Evolutionary conservation across 2,888 invertebrate species (phyloP), one percentile per base, ranked within the genome.

Genomic region (Podotricha telesiphe): DNA sequence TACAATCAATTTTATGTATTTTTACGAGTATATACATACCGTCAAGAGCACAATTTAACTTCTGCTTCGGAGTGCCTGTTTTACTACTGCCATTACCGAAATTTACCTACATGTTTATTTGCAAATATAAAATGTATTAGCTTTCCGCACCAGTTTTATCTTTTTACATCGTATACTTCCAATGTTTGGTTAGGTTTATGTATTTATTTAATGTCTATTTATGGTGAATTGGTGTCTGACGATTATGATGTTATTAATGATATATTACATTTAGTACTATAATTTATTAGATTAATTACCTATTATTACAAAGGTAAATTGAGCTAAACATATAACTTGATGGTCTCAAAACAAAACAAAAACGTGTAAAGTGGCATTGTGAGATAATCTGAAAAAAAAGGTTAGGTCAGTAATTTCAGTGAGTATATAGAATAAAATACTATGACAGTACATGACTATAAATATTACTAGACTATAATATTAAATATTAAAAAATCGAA

Each of bases 61-160:
- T 70, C 74, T 73, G 73, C 79, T 79, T 75, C 77, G 72, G 77
- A 78, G 78, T 75, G 77, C 76, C 72, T 70, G 77, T 88, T 93
- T 93, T 91, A 92, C 83, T 79, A 83, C 90, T 69, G 74, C 86
- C 88, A 90, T 92, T 90, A 91, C 87, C 84, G 80, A 91, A 91
- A 92, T 93, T 91, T 90, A 91, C 87, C 87, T 85, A 88, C 89
- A 93, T 89, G 91, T 91, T 93, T 92, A 93, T 90, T 91, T 86
- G 88, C 84, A 86, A 78, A 86, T 89, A 89, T 89, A 90, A 90
- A 90, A 87, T 86, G 86, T 88, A 89, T 86, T 84, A 83, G 84
- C 77, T 73, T 76, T 81, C 77, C 82, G 80, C 82, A 84, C 83
- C 77, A 75, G 72, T 75, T 76, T 79, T 78, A 79, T 76, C 74